phyloP scores from a whole-genome alignment of 2,797 vertebrate species.

The Clarias fuscus region DNA sequence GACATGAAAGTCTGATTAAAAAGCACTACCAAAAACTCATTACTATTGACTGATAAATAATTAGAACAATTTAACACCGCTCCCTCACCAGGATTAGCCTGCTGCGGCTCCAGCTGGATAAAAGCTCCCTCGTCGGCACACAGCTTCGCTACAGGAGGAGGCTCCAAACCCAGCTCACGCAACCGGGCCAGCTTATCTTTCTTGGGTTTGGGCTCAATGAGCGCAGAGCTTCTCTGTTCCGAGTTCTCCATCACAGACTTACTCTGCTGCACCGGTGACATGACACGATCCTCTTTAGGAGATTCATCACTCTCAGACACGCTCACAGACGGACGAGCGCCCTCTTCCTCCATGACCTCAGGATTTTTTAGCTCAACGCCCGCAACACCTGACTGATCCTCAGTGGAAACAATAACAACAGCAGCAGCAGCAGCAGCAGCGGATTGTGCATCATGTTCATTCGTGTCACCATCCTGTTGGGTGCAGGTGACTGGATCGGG shows the following conservation, averaged over 20 bases:
- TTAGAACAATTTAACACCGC: not conserved
- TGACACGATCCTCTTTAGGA: not conserved
- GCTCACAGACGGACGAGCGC: slow-evolving; percentile 9
- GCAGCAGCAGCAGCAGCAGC: not conserved
- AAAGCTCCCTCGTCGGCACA: slow-evolving; percentile 81
- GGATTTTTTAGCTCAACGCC: slow-evolving; percentile 64
- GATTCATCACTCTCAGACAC: not conserved
- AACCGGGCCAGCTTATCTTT: slow-evolving; percentile 82
- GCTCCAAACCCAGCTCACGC: slow-evolving; percentile 85
- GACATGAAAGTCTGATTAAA: not conserved
- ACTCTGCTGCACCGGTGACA: not conserved
- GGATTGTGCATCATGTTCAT: not conserved
- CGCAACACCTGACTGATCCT: slow-evolving; percentile 59
- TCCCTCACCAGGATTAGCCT: slow-evolving; percentile 79
- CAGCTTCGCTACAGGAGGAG: slow-evolving; percentile 83
- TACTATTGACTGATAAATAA: not conserved
- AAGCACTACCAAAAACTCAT: not conserved
- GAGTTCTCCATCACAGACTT: slow-evolving; percentile 3
- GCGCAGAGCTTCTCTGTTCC: slow-evolving; percentile 17
- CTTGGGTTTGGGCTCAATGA: slow-evolving; percentile 66
- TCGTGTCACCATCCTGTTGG: not conserved
- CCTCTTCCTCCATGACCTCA: not conserved
- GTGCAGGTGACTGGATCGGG: slow-evolving; percentile 60
- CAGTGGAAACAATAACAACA: slow-evolving; percentile 25
- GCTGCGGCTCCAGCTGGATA: slow-evolving; percentile 83